Percentiles rank a stretch among this genome's conserved stretches.
Conservation (phyloP, 2,888 invertebrate genomes). For the Diadromus collaris region DNA sequence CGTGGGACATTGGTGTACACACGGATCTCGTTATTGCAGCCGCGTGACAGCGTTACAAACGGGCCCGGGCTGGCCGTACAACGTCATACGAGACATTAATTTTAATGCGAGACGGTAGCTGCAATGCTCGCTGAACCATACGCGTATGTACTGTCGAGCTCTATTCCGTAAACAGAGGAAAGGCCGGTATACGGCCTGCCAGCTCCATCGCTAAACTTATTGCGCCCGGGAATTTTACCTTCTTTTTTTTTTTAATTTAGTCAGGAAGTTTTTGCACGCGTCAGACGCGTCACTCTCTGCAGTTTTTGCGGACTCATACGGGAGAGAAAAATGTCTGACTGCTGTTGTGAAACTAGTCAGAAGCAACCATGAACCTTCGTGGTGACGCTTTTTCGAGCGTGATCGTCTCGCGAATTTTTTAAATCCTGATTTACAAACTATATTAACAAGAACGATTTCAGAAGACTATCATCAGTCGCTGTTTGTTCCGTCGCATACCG, state of each 20-base stretch:
- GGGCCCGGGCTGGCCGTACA: conserved; percentile 60
- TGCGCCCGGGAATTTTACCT: conserved; percentile 68
- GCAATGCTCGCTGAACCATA: conserved; percentile 51
- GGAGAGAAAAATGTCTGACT: conserved; percentile 68
- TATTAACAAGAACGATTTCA: neutral
- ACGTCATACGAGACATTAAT: conserved; percentile 69
- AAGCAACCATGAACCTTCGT: conserved; percentile 30
- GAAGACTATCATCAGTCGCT: neutral
- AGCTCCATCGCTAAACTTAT: conserved; percentile 69
- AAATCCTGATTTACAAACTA: neutral
- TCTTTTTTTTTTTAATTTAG: conserved; percentile 77
- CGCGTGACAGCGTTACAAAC: conserved; percentile 46
- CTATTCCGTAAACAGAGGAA: conserved; percentile 72
- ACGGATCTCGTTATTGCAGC: conserved; percentile 31
- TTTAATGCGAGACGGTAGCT: conserved; percentile 65
- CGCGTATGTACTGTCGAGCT: conserved; percentile 50
- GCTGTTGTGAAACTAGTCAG: conserved; percentile 52
- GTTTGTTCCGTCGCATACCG: too few relatives aligned
- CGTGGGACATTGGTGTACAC: neutral
- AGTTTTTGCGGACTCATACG: conserved; percentile 56
- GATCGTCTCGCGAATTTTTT: neutral
- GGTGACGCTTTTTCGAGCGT: conserved; percentile 5
- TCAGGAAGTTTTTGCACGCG: conserved; percentile 72
- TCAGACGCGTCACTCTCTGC: conserved; percentile 58
- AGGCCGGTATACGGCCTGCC: conserved; percentile 23